Conservation (phyloP, 2,888 invertebrate genomes). For the Phyllotreta cruciferae region DNA sequence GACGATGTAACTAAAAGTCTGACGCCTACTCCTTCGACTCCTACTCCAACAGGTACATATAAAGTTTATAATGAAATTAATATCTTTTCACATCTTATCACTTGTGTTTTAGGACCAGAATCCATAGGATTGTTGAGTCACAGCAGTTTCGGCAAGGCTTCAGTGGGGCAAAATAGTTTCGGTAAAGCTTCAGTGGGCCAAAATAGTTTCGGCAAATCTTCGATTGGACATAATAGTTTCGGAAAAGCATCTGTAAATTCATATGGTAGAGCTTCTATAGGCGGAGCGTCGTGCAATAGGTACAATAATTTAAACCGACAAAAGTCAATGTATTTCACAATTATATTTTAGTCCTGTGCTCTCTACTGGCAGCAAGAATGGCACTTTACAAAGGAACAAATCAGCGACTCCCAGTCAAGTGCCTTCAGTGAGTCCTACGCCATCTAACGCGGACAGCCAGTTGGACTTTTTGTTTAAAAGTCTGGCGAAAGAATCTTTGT, state of each 20-base stretch:
- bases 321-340: not conserved
- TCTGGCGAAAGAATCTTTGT: constrained; percentile 72
- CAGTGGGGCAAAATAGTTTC: constrained; percentile 55
- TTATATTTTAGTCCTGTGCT: constrained; percentile 59
- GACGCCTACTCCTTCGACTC: constrained; percentile 39
- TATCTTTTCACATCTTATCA: not conserved
- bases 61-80: not conserved
- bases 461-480: constrained; percentile 81
- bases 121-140: constrained; percentile 52
- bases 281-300: constrained; percentile 59
- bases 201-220: constrained; percentile 46
- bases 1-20: constrained; percentile 52
- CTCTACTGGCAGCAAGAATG: constrained; percentile 58
- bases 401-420: constrained; percentile 40
- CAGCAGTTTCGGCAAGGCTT: constrained; percentile 59
- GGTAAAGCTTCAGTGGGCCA: constrained; percentile 60
- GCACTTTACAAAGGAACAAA: constrained; percentile 54
- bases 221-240: constrained; percentile 51
- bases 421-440: constrained; percentile 49
- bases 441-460: constrained; percentile 60
- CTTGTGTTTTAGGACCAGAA: constrained; percentile 48
- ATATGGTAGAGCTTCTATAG: constrained; percentile 60
- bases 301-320: constrained; percentile 42
- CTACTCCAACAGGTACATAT: constrained; percentile 42
- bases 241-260: constrained; percentile 60